Evolutionary conservation across 2,888 invertebrate genomes (phyloP), one percentile per base, ranked within the genome.

Genomic region (Orchesella flavescens): DNA sequence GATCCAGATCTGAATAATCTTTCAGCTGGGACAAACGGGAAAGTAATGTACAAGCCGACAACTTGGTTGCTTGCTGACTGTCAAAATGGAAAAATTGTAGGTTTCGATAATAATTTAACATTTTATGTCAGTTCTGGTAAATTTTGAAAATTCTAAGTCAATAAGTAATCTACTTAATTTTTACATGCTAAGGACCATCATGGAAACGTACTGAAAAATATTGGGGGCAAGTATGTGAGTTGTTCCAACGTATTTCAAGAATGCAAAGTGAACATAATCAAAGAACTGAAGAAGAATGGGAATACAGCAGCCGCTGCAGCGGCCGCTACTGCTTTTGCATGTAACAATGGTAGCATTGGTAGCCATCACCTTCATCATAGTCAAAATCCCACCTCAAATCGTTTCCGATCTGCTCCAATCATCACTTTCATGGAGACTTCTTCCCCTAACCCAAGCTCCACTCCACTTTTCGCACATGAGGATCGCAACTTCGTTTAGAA

Each of bases 381-480:
- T 23, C 80, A 81, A 19, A 59, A 61, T 44, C 71, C 71, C 21
- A 71, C 82, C 0, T 19, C 81, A 13, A 84, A 76, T 44, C 72
- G 90, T 66, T 92, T 92, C 87, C 91, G 92, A 89, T 93, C 93
- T 0, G 93, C 93, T 2, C 93, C 93, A 0, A 92, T 91, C n/a
- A 93, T 93, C 44, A 91, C 92, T 19, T 93, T 93, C 89, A 92
- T 92, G 89, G 92, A 89, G 46, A 84, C 83, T 0, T 80, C 83
- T 17, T 68, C 69, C 13, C 84, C 82, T 10, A 68, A 72, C 24
- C 77, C 71, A 13, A 72, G 44, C 13, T 73, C 73, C 9, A 43
- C 80, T 34, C 80, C 79, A 15, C 44, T 69, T 13, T 84, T 82
- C 49, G 66, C 81, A 34, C 74, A 75, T 53, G 86, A 86, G 61